Evolutionary conservation across 2,888 invertebrate species (phyloP).

Genomic region (Agrochola lychnidis): DNA sequence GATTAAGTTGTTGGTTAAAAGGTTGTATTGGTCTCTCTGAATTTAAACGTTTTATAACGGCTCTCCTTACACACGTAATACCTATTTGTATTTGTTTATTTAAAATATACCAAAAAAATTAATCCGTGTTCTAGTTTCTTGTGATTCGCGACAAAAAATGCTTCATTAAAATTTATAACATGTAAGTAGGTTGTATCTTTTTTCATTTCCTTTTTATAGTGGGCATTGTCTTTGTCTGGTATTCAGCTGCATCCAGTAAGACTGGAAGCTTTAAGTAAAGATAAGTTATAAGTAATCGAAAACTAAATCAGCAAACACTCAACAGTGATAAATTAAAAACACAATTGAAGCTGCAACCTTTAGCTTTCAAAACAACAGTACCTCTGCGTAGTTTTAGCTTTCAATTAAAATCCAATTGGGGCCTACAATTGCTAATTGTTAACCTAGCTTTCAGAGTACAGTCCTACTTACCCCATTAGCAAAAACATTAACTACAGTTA

Average conservation of each 20-base stretch:
- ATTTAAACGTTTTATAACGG: background rate
- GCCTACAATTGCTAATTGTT: slow-evolving; percentile 5
- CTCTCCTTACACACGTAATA: background rate
- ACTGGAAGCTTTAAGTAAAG: no score
- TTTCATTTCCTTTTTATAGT: no score
- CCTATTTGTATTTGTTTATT: background rate
- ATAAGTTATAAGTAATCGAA: background rate
- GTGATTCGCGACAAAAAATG: background rate
- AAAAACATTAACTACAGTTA: slow-evolving; percentile 29
- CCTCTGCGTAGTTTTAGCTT: background rate
- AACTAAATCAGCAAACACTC: background rate
- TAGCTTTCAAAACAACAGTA: slow-evolving; percentile 9
- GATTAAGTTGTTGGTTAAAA: background rate
- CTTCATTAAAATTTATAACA: background rate
- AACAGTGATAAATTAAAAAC: background rate
- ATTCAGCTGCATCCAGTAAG: no score
- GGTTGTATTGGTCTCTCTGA: background rate
- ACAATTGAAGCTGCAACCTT: background rate
- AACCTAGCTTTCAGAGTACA: slow-evolving; percentile 8
- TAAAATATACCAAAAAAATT: background rate
- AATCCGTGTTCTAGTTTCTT: background rate
- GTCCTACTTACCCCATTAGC: slow-evolving; percentile 42
- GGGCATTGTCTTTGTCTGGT: no score
- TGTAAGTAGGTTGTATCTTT: no score
- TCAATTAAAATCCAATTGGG: slow-evolving; percentile 29